Conservation (phyloP, 2,797 vertebrate genomes). For the Agapornis canus region DNA sequence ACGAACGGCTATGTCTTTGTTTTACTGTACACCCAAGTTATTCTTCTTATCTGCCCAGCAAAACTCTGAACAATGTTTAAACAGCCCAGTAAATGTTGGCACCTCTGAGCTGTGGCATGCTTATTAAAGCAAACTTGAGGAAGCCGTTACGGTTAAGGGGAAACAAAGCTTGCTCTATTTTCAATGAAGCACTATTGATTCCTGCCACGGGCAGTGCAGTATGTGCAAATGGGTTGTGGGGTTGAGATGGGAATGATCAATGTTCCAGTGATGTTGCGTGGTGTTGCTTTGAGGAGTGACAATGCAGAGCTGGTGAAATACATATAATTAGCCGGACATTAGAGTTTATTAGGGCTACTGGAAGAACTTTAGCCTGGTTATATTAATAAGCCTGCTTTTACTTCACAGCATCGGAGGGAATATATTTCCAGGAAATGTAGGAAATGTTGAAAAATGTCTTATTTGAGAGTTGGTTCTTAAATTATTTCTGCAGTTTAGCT, state of each 20-base stretch:
- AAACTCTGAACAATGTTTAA: slow-evolving; percentile 19
- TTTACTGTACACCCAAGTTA: slow-evolving; percentile 52
- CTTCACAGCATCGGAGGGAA: background rate
- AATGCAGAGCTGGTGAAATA: background rate
- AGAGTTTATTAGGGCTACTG: background rate
- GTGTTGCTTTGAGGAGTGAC: background rate
- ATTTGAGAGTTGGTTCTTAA: slow-evolving; percentile 14
- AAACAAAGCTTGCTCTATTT: background rate
- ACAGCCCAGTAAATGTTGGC: background rate
- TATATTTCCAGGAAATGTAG: slow-evolving; percentile 19
- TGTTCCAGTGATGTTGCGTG: background rate
- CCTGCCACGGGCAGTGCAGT: background rate
- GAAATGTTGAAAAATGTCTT: slow-evolving; percentile 40
- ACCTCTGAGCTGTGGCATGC: background rate
- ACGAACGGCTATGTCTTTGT: slow-evolving; percentile 51
- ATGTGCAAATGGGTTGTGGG: background rate
- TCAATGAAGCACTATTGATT: background rate
- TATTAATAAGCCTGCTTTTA: slow-evolving; percentile 15
- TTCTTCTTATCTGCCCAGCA: slow-evolving; percentile 61
- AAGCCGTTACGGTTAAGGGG: background rate
- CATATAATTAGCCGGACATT: background rate
- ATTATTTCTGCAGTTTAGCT: slow-evolving; percentile 42
- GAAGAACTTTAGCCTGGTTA: background rate
- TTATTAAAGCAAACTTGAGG: background rate
- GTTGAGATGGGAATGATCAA: background rate